phyloP scores from a whole-genome alignment of 2,888 invertebrate genomes.

The Smittia aterrima region DNA sequence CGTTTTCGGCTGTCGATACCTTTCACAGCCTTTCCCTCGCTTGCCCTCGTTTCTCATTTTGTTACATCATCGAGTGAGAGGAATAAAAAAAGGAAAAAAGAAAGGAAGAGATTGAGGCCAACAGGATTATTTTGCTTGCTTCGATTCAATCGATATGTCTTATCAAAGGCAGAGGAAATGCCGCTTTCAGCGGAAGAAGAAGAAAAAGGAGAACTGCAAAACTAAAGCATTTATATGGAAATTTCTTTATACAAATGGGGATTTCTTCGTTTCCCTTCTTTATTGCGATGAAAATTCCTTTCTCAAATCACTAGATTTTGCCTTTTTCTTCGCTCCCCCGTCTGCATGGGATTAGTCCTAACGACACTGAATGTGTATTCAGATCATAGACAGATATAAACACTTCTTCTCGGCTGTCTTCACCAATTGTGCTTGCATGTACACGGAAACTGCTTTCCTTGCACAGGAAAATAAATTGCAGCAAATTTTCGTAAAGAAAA shows the following conservation, averaged over 20 bases:
- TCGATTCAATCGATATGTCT: conserved; percentile 13
- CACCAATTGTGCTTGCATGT: not conserved
- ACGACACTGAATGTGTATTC: conserved; percentile 10
- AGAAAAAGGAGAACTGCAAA: not conserved
- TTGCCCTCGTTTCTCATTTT: not conserved
- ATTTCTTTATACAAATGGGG: not conserved
- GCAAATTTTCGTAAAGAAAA: conserved; percentile 17
- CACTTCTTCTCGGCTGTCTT: conserved; percentile 33
- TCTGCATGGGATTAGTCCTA: conserved; percentile 6
- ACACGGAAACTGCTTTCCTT: not conserved
- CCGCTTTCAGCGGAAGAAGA: not conserved
- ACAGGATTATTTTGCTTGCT: not conserved
- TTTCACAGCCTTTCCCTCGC: too few species aligned
- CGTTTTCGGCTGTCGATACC: too few species aligned
- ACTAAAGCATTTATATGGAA: conserved; percentile 19
- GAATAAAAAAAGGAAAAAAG: too few species aligned
- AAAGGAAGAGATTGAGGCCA: not conserved
- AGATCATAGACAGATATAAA: conserved; percentile 31
- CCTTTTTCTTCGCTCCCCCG: not conserved
- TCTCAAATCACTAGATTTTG: not conserved
- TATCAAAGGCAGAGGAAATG: not conserved
- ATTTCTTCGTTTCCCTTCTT: not conserved
- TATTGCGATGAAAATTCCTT: not conserved
- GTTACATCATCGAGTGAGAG: not conserved
- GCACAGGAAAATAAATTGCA: conserved; percentile 22